Evolutionary conservation across 2,113 vertebrate species (phyloP).

Genomic region (Hippopotamus amphibius): DNA sequence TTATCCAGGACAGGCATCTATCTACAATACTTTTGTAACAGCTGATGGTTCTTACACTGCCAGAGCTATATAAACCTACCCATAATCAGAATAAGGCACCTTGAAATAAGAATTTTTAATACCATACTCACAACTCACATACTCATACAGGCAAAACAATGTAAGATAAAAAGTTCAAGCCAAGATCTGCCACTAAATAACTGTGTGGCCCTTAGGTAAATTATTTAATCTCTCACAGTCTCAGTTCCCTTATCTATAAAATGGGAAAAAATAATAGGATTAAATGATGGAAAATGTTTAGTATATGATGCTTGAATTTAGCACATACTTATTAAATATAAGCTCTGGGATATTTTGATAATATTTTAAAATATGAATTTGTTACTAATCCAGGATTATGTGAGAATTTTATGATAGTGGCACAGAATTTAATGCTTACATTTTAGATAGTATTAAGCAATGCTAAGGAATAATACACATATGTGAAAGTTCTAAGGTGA

Average conservation of each 20-base stretch:
- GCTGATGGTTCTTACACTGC: neutral
- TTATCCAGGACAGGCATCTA: neutral
- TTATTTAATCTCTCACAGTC: conserved; percentile 8
- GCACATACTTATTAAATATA: neutral
- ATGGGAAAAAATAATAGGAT: neutral
- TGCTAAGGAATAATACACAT: neutral
- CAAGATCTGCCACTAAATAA: neutral
- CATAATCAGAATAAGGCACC: neutral
- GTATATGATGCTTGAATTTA: conserved; percentile 20
- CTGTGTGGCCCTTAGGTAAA: neutral
- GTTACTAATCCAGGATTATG: neutral
- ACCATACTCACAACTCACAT: neutral
- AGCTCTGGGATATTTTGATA: neutral
- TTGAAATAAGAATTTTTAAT: conserved; percentile 24
- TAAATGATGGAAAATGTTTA: neutral
- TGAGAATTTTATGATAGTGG: neutral
- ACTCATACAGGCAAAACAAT: conserved; percentile 1
- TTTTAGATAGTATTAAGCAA: conserved; percentile 25
- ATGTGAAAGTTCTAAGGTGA: neutral
- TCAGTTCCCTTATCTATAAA: neutral
- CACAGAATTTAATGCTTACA: neutral
- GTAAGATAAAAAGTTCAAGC: neutral
- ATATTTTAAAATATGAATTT: conserved; percentile 53
- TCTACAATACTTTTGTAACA: neutral
- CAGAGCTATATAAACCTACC: neutral